These are phyloP conservation scores for Hypomesus transpacificus DNA, from an alignment of 2,113 vertebrate genomes.

Conservation along the genomic window DNA sequence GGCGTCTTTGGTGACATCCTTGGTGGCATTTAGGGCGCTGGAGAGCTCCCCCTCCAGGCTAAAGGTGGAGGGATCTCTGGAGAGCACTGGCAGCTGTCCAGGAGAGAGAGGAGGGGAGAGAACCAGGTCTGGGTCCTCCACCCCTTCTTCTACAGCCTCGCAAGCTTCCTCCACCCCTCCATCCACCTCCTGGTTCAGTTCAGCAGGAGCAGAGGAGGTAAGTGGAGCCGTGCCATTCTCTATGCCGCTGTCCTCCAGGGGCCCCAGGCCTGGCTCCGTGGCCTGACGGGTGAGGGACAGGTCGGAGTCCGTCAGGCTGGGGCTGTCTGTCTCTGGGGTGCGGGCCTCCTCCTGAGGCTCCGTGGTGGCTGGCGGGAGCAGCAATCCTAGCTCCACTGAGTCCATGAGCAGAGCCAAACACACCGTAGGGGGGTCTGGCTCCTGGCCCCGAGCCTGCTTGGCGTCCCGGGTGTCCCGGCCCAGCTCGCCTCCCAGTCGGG, in stretches of 20 bases:
- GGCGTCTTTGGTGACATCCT: constrained; percentile 90
- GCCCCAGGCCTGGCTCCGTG: constrained; percentile 8
- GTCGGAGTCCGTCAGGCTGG: constrained; percentile 87
- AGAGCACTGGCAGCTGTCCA: constrained; percentile 44
- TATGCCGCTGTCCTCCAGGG: constrained; percentile 61
- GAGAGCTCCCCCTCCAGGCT: constrained; percentile 87
- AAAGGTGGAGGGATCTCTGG: constrained; percentile 68
- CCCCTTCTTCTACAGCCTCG: constrained; percentile 76
- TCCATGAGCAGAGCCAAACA: constrained; percentile 81
- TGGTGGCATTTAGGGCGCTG: constrained; percentile 85
- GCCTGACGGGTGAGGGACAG: constrained; percentile 61
- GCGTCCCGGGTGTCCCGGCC: constrained; percentile 68
- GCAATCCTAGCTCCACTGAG: constrained; percentile 79
- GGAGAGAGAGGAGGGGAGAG: constrained; percentile 55
- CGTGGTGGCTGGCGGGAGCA: constrained; percentile 73
- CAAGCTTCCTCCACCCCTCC: constrained; percentile 77
- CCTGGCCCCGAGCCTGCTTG: constrained; percentile 49
- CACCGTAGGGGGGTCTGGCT: constrained; percentile 62
- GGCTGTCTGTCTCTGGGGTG: constrained; percentile 85
- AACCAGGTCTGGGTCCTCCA: constrained; percentile 30
- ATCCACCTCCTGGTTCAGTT: constrained; percentile 60
- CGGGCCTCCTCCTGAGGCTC: constrained; percentile 63
- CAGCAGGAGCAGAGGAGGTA: not conserved
- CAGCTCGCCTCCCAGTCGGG: constrained; percentile 79
- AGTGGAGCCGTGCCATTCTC: constrained; percentile 52